These are phyloP conservation scores for Drosophila santomea DNA, from an alignment of 1,140 invertebrate genomes.

Conservation along the genomic window DNA sequence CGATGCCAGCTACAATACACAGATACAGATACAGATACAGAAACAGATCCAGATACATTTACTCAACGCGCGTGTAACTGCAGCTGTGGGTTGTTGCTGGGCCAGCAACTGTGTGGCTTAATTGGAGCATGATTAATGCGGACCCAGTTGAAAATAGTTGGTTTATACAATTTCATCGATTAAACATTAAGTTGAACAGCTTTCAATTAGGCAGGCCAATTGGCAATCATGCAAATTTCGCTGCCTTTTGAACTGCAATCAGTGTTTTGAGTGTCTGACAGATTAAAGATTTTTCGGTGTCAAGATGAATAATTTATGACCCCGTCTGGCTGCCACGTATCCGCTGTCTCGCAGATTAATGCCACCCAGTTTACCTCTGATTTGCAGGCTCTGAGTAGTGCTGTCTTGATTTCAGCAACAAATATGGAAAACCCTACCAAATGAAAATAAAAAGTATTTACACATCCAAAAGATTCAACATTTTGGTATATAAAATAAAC, in stretches of 20 bases:
- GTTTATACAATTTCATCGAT: constrained; percentile 58
- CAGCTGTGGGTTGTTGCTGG: constrained; percentile 19
- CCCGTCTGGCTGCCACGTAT: neutral
- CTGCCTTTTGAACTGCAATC: constrained; percentile 78
- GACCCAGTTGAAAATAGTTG: constrained; percentile 37
- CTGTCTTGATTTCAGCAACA: neutral
- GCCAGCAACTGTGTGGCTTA: constrained; percentile 37
- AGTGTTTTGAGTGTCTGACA: constrained; percentile 46
- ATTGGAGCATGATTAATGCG: constrained; percentile 64
- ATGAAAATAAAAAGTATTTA: no score
- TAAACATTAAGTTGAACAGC: constrained; percentile 59
- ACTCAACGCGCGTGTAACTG: constrained; percentile 18
- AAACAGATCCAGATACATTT: constrained; percentile 2
- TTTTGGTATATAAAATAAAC: no score
- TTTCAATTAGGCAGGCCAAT: constrained; percentile 72
- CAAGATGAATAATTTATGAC: constrained; percentile 74
- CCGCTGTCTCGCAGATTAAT: constrained; percentile 18
- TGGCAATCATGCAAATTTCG: constrained; percentile 64
- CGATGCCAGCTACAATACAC: constrained; percentile 26
- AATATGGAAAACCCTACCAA: neutral
- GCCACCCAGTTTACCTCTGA: constrained; percentile 6
- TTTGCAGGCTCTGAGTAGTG: constrained; percentile 1
- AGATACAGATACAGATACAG: neutral
- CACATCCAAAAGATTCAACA: no score
- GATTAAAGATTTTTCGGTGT: constrained; percentile 67